Evolutionary conservation across 2,797 vertebrate species (phyloP), one percentile per base, ranked within the genome.

Genomic region (Syngnathus acus): DNA sequence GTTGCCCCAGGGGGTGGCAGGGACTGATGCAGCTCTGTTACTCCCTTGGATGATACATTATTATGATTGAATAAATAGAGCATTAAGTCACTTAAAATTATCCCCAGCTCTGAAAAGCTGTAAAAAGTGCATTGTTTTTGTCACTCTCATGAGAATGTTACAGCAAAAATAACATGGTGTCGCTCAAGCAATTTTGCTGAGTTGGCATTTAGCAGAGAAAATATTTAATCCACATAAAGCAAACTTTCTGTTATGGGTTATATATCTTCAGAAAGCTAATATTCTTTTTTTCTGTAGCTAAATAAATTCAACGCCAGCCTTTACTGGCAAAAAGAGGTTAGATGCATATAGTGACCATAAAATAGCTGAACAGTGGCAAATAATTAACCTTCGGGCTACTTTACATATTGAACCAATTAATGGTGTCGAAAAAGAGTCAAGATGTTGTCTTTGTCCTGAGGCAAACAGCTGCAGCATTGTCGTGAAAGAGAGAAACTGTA

Each of bases 31-130:
- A 81, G 81, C 75, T 72, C 74, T 76, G 77, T 88, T 87, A 86
- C 80, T 82, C 78, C 74, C 75, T 75, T 80, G 81, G 85, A 90
- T 90, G 88, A 89, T 80, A 82, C 79, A 86, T 89, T 87, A 90
- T 88, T 84, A 83, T 87, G 80, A 90, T 71, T 88, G 84, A 91
- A 90, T 89, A 89, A 89, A 89, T 87, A 86, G 87, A 80, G 72
- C 68, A 83, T 86, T 78, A 78, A 88, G 82, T 81, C 82, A 82
- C 77, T 86, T 79, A 73, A 79, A 86, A 86, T 88, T 16, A 85
- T 82, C 68, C 77, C 40, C 70, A 76, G 65, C 66, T 62, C 73
- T 82, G 62, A 80, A 78, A 80, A 71, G 65, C 79, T 84, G 78
- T 50, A 66, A 67, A 72, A 64, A 74, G 71, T 70, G 71, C 65